Conservation (phyloP, 2,113 vertebrate species). For the Heptranchias perlo region DNA sequence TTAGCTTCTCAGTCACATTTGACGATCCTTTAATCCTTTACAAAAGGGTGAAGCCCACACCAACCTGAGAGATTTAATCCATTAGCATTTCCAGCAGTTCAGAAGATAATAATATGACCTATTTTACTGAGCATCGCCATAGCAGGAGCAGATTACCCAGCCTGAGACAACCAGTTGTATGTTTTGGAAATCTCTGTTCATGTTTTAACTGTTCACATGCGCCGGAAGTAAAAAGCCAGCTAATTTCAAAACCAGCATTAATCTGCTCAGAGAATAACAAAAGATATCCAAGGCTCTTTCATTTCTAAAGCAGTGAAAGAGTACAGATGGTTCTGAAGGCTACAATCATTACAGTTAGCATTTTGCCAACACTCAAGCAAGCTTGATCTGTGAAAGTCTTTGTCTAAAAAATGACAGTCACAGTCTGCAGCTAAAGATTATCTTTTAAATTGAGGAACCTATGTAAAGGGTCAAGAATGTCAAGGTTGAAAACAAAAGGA, state of each 20-base stretch:
- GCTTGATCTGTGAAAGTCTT: neutral
- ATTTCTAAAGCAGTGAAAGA: neutral
- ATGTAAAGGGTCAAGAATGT: neutral
- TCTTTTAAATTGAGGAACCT: neutral
- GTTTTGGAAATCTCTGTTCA: neutral
- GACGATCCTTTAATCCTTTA: neutral
- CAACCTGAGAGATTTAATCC: neutral
- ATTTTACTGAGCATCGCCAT: neutral
- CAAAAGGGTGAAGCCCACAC: neutral
- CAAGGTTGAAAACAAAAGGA: neutral
- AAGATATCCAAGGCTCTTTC: neutral
- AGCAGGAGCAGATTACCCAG: neutral
- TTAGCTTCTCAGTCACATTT: neutral
- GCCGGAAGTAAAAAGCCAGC: neutral
- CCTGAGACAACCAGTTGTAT: neutral
- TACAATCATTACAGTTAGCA: neutral
- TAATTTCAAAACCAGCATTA: neutral
- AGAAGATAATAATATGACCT: neutral
- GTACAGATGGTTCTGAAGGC: neutral
- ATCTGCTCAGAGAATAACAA: neutral
- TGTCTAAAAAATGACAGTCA: neutral
- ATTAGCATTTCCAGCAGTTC: neutral
- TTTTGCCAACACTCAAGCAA: neutral
- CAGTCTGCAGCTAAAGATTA: neutral
- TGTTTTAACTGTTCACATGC: neutral